Percentiles rank a stretch among this genome's conserved stretches.
Conservation (phyloP, 2,113 vertebrate species). For the Ploceus nigricollis region DNA sequence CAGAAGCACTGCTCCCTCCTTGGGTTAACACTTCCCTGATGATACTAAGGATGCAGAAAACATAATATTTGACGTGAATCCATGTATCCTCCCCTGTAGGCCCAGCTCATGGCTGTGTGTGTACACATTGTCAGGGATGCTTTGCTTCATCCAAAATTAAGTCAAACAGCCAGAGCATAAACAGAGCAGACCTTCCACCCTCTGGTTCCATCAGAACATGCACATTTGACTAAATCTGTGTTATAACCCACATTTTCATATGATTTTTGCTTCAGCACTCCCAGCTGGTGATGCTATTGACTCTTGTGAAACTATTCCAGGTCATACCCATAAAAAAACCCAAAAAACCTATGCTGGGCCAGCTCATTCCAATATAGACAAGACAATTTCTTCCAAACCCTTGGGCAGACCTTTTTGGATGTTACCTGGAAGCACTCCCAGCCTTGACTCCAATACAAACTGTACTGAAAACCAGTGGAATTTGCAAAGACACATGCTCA, state of each 20-base stretch:
- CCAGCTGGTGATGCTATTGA: neutral
- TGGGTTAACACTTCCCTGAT: neutral
- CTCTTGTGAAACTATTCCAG: neutral
- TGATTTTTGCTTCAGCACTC: neutral
- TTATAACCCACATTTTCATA: neutral
- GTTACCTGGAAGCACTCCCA: neutral
- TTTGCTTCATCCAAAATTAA: neutral
- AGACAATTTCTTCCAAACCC: neutral
- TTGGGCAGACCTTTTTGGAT: neutral
- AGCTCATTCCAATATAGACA: neutral
- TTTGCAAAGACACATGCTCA: neutral
- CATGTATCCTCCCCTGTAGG: neutral
- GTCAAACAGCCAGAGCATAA: neutral
- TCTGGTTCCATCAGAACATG: neutral
- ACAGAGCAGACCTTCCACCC: neutral
- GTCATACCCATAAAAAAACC: neutral
- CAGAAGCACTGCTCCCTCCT: neutral
- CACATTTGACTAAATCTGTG: neutral
- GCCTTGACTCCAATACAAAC: neutral
- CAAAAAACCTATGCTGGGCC: neutral
- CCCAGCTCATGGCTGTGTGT: neutral
- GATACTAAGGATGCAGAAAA: neutral
- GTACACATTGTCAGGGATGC: neutral
- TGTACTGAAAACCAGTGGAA: neutral
- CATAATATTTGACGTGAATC: neutral